Percentiles rank a stretch among this genome's conserved stretches.
These are phyloP conservation scores for Timema podura DNA, from an alignment of 2,888 invertebrate genomes.

Conservation along the genomic window DNA sequence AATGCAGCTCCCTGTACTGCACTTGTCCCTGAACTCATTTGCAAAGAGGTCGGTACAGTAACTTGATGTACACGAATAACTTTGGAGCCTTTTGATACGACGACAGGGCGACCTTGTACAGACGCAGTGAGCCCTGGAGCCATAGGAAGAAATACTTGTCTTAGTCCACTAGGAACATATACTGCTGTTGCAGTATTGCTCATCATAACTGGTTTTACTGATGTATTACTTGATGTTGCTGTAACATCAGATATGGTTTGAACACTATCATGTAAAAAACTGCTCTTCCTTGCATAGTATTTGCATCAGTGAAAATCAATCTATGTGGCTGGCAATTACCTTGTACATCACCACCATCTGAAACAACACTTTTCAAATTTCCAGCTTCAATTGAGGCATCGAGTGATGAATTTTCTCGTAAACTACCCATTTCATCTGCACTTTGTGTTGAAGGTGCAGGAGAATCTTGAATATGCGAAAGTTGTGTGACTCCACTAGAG, in stretches of 20 bases:
- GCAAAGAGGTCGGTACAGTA: conserved; percentile 35
- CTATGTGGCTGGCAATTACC: conserved; percentile 20
- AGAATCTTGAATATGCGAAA: conserved; percentile 44
- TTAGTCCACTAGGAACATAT: conserved; percentile 30
- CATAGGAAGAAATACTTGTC: conserved; percentile 34
- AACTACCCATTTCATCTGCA: conserved; percentile 39
- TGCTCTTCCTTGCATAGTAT: conserved; percentile 35
- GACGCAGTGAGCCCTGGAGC: conserved; percentile 33
- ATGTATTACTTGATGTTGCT: conserved; percentile 36
- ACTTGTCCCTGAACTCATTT: conserved; percentile 24
- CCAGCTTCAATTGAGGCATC: conserved; percentile 40
- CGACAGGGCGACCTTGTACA: conserved; percentile 33
- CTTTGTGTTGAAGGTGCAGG: conserved; percentile 43
- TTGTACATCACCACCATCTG: conserved; percentile 16
- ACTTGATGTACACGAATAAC: conserved; percentile 38
- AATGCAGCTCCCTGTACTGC: conserved; percentile 29
- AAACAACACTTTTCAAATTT: conserved; percentile 40
- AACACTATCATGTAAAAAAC: conserved; percentile 40
- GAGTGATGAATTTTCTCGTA: conserved; percentile 25
- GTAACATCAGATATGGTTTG: conserved; percentile 37
- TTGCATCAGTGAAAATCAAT: conserved; percentile 36
- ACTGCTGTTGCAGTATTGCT: conserved; percentile 35
- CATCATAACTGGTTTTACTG: conserved; percentile 37
- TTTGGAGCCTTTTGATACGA: conserved; percentile 31
- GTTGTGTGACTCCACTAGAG: conserved; percentile 62